Percentiles rank a stretch among this genome's conserved stretches.
phyloP scores from a whole-genome alignment of 2,888 invertebrate species.

The Iselma pallidipennis region DNA sequence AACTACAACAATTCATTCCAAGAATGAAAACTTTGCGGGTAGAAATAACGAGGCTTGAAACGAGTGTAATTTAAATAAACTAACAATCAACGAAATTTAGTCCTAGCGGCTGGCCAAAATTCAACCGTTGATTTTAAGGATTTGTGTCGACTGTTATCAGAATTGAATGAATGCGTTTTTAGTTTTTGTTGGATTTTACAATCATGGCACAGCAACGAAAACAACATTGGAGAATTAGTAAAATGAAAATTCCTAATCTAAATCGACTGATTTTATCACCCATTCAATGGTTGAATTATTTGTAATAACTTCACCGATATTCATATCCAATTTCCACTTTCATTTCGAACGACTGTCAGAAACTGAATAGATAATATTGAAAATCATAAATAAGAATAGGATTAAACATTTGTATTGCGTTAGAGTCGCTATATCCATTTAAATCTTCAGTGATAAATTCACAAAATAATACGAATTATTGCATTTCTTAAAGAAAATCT shows the following conservation, averaged over 20 bases:
- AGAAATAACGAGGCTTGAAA: conserved; percentile 47
- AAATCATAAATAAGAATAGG: conserved; percentile 27
- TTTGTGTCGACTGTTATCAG: conserved; percentile 23
- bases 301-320: background rate
- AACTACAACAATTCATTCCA: conserved; percentile 49
- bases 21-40: conserved; percentile 42
- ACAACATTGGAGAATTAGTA: conserved; percentile 17
- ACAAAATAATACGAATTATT: conserved; percentile 16
- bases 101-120: conserved; percentile 9
- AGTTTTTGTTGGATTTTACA: conserved; percentile 28
- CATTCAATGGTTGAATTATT: background rate
- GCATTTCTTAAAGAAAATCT: conserved; percentile 17
- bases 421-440: conserved; percentile 18
- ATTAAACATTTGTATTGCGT: conserved; percentile 20
- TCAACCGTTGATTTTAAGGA: conserved; percentile 28
- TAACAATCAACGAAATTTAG: conserved; percentile 37
- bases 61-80: conserved; percentile 49
- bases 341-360: background rate
- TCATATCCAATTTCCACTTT: background rate
- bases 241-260: background rate
- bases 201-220: conserved; percentile 21
- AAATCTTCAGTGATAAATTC: conserved; percentile 23
- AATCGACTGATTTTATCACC: too few species aligned
- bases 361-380: conserved; percentile 14
- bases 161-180: conserved; percentile 17